Evolutionary conservation across 2,888 invertebrate species (phyloP).

Genomic region (Eucriotettix oculatus): DNA sequence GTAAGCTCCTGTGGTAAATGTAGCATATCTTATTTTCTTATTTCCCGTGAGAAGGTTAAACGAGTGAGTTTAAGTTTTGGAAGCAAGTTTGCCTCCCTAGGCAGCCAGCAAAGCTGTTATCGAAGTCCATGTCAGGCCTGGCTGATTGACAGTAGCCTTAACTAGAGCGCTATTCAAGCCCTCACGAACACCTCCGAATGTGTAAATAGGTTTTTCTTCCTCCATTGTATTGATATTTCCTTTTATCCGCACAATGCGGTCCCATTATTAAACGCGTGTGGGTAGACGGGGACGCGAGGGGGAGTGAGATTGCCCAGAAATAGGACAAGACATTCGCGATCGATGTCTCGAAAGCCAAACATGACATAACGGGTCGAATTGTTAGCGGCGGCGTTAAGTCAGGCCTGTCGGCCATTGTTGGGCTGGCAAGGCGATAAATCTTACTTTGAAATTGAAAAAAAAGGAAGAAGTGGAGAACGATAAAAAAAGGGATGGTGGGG

Average conservation of each 20-base stretch:
- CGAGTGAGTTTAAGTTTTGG: too few relatives aligned
- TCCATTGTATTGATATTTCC: conserved; percentile 1
- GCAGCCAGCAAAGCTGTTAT: not conserved
- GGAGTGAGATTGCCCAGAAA: not conserved
- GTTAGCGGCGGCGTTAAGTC: not conserved
- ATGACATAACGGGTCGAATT: not conserved
- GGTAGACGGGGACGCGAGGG: not conserved
- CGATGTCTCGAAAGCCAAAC: not conserved
- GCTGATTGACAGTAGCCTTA: not conserved
- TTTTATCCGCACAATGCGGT: not conserved
- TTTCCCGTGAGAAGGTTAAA: too few relatives aligned
- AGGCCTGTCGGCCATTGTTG: not conserved
- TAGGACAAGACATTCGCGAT: not conserved
- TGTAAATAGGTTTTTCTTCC: not conserved
- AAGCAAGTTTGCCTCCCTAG: not conserved
- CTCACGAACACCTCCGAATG: not conserved
- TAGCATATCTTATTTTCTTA: too few relatives aligned
- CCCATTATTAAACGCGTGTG: not conserved
- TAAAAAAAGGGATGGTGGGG: not conserved
- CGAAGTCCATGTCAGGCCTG: not conserved
- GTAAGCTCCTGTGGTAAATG: too few relatives aligned
- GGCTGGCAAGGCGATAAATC: not conserved
- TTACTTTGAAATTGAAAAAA: not conserved
- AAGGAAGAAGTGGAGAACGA: not conserved
- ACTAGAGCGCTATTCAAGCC: not conserved